Percentiles rank a stretch among this genome's conserved stretches.
phyloP scores from a whole-genome alignment of 92 coral and sea anemone species.

The Porites evermanni region DNA sequence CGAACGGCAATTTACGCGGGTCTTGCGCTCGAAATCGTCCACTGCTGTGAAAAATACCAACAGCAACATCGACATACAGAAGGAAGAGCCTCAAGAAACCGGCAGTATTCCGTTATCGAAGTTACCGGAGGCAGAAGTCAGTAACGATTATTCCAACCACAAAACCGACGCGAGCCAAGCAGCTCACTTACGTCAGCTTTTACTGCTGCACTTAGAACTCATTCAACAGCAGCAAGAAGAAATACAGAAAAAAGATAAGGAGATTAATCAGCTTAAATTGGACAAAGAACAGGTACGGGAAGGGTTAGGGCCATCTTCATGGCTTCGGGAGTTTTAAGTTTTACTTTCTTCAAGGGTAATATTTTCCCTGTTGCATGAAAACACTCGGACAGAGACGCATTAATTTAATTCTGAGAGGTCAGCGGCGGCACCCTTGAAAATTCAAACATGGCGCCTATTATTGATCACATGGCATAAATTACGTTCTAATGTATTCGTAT shows the following conservation, averaged over 20 bases:
- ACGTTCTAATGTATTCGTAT: not conserved
- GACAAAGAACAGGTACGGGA: conserved; percentile 97
- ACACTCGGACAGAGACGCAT: conserved; percentile 54
- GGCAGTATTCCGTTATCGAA: conserved; percentile 31
- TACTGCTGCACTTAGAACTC: conserved; percentile 94
- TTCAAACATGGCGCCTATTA: conserved; percentile 90
- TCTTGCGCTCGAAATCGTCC: conserved; percentile 86
- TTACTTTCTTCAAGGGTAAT: conserved; percentile 1
- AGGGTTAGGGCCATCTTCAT: not conserved
- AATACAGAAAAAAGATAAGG: conserved; percentile 90
- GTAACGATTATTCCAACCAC: conserved; percentile 74
- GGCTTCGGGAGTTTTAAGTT: not conserved
- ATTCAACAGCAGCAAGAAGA: conserved; percentile 98
- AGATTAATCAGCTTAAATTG: conserved; percentile 84
- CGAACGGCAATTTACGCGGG: conserved; percentile 78
- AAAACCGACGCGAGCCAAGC: conserved; percentile 89
- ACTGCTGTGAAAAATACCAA: conserved; percentile 43
- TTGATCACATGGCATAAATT: conserved; percentile 35
- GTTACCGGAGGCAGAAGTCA: conserved; percentile 55
- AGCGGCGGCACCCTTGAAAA: conserved; percentile 91
- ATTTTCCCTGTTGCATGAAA: conserved; percentile 25
- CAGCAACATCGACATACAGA: conserved; percentile 46
- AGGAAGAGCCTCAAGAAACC: conserved; percentile 38
- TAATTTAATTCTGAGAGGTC: conserved; percentile 77
- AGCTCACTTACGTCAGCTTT: conserved; percentile 90